Conservation (phyloP, 2,888 invertebrate genomes). For the Cryptops parisi region DNA sequence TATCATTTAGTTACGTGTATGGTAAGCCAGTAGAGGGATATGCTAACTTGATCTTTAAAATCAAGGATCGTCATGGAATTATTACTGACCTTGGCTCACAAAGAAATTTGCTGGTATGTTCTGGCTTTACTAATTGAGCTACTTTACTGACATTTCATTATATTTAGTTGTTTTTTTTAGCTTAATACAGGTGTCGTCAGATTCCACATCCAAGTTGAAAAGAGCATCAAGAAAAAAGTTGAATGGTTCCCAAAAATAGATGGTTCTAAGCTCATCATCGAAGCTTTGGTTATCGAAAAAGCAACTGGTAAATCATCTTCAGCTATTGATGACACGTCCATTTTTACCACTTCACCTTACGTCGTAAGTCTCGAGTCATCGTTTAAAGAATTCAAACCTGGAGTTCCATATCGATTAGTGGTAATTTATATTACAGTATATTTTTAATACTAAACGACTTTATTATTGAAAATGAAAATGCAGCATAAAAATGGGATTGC, state of each 20-base stretch:
- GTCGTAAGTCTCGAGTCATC: neutral
- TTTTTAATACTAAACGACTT: too few relatives aligned
- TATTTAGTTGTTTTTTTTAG: conserved; percentile 1
- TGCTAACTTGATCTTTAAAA: neutral
- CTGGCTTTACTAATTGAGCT: neutral
- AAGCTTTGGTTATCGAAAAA: neutral
- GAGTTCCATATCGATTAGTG: conserved; percentile 1
- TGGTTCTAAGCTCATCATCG: neutral
- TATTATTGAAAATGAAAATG: too few relatives aligned
- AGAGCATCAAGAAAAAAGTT: neutral
- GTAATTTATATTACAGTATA: neutral
- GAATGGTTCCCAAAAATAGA: neutral
- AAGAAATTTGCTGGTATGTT: neutral
- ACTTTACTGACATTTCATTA: too few relatives aligned
- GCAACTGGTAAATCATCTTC: neutral
- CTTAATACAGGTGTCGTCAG: neutral
- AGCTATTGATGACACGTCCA: neutral
- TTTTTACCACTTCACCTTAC: conserved; percentile 5
- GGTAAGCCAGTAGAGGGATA: conserved; percentile 2
- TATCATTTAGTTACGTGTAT: conserved; percentile 3
- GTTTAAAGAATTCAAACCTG: conserved; percentile 3
- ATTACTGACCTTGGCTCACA: too few relatives aligned
- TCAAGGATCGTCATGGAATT: neutral
- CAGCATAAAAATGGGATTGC: too few relatives aligned
- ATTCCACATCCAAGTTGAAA: neutral